Base-by-base conservation (phyloP, 2,888 invertebrate species). In the Meloe dianella region DNA sequence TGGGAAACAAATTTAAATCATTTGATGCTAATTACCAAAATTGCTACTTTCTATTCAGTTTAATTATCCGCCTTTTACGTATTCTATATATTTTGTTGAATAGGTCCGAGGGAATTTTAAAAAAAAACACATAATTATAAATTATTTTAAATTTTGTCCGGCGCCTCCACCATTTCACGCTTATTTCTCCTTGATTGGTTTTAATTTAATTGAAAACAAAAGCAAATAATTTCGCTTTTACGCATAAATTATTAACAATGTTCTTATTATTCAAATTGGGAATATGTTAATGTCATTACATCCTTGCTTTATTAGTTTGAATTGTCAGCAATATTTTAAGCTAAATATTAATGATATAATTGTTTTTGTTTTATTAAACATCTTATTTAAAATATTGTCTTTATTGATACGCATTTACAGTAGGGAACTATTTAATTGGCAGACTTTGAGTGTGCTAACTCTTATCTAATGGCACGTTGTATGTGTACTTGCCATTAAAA, bases 11-110 rank as follows among this genome's bases (percentile, higher is more conserved):
- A 41, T n/a, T 41, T 41, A 5, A 57, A 63, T 65, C 62, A 29
- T 60, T 58, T 57, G 63, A 35, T 17, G 41, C 56, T 41, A 30
- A 20, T 22, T 32, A 41, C 58, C 57, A 22, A 9, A 38, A 3
- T 17, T 22, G 51, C 57, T 1, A 47, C 27, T 24, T 24, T 41
- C 10, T 22, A 22, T 51, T 12, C n/a, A n/a, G n/a, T n/a, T n/a
- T 5, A 12, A 20, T 10, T 22, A 51, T 20, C 22, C 10, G 3
- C 22, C 9, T n/a, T 12, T 2, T n/a, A 7, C 6, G 10, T n/a
- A 41, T 7, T 38, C 17, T 7, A 4, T 22, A 22, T 1, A 51
- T 22, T 20, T 22, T 12, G 4, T 22, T 22, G 3, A 22, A 10
- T 20, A 51, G 2, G 22, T 10, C 3, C 3, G 7, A 17, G 6